These are phyloP conservation scores for Apantesis nais DNA, from an alignment of 2,888 invertebrate genomes.

Conservation along the genomic window DNA sequence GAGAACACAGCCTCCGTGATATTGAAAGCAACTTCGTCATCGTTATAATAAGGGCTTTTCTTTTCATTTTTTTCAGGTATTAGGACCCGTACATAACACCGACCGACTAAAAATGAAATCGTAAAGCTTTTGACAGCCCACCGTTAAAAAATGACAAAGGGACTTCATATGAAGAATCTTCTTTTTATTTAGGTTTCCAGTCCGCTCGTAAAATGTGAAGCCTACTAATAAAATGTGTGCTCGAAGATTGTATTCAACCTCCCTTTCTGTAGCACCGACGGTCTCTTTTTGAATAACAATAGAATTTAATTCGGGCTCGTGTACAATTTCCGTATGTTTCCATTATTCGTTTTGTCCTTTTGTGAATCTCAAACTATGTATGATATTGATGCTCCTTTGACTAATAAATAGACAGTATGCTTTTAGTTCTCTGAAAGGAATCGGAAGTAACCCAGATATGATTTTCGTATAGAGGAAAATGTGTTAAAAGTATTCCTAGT, in stretches of 20 bases:
- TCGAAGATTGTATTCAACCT: conserved; percentile 63
- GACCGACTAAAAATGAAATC: conserved; percentile 67
- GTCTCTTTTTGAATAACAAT: conserved; percentile 60
- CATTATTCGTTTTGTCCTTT: conserved; percentile 49
- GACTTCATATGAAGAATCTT: conserved; percentile 74
- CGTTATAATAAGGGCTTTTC: conserved; percentile 42
- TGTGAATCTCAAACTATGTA: conserved; percentile 43
- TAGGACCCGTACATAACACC: conserved; percentile 48
- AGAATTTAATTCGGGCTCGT: conserved; percentile 57
- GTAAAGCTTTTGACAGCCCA: conserved; percentile 76
- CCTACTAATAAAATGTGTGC: conserved; percentile 74
- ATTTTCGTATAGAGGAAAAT: not conserved
- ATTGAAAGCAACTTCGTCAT: conserved; percentile 47
- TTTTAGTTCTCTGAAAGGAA: conserved; percentile 23
- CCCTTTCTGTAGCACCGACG: conserved; percentile 48
- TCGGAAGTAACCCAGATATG: conserved; percentile 11
- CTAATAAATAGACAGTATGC: conserved; percentile 39
- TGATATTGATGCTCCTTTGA: conserved; percentile 42
- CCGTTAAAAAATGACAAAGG: conserved; percentile 79
- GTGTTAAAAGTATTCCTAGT: conserved; percentile 2
- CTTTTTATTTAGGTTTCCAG: conserved; percentile 76
- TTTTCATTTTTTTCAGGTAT: conserved; percentile 53
- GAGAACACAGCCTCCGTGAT: conserved; percentile 36
- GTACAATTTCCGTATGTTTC: conserved; percentile 54
- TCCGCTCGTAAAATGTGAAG: conserved; percentile 73